Evolutionary conservation across 2,113 vertebrate species (phyloP), one percentile per base, ranked within the genome.

Genomic region (Chrysochloris asiatica): DNA sequence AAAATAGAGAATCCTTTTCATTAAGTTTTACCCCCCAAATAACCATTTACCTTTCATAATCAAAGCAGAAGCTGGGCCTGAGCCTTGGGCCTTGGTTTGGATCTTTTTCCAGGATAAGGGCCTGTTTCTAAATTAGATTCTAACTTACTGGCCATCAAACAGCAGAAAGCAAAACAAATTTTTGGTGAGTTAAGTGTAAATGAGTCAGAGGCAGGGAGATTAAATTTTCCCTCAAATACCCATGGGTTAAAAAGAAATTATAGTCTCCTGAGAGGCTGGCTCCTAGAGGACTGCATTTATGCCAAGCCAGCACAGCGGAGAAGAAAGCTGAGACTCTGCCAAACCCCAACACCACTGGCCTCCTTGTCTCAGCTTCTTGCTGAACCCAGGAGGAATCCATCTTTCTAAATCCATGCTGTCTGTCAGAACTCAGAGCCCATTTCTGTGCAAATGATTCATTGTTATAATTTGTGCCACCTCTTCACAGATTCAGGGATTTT

Each of bases 381-480:
- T 76, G 80, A 95, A 72, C 76, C 80, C 81, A 5, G 59, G 41
- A 97, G 83, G 93, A 96, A 94, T 63, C 56, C 28, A 69, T 97
- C 94, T 91, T 85, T 91, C 71, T 94, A 91, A 96, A 93, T 94
- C 90, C 84, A 92, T 45, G 1, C 94, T 77, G 90, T 94, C 95
- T 94, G 88, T 94, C 83, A 47, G 87, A 95, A 65, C 63, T 4
- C 38, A 77, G 69, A 95, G 45, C 67, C 89, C 67, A 86, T 96
- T 98, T 97, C 96, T 97, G 94, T 96, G 95, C 94, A 96, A 95
- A 97, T 94, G 75, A 95, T 89, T 96, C 96, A 95, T 77, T 77
- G 88, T 92, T 96, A 82, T 92, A 94, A 95, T 92, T 86, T 88
- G 33, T 95, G 95, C 94, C 91, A 97, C 81, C 85, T 95, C 81